These are phyloP conservation scores for Apodemus sylvaticus DNA, from an alignment of 2,113 vertebrate species.

Conservation along the genomic window DNA sequence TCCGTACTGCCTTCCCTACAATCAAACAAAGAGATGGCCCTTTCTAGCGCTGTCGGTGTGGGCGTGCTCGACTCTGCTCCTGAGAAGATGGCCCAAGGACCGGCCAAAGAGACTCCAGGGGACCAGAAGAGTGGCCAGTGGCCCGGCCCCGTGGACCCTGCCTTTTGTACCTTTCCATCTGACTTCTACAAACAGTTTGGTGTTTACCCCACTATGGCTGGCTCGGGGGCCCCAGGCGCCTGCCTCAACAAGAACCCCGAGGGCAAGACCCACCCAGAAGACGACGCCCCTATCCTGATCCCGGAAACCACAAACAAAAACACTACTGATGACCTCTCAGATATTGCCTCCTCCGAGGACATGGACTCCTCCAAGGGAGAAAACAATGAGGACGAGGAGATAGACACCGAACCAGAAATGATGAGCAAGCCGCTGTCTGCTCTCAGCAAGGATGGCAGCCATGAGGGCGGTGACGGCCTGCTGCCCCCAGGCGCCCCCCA, in stretches of 20 bases:
- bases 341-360: constrained; percentile 92
- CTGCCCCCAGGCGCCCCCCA: constrained; percentile 82
- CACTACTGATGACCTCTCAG: constrained; percentile 89
- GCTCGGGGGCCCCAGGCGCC: constrained; percentile 86
- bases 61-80: constrained; percentile 82
- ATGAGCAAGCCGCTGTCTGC: constrained; percentile 82
- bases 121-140: constrained; percentile 89
- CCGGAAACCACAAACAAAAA: constrained; percentile 85
- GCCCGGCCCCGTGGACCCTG: constrained; percentile 91
- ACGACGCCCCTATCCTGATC: constrained; percentile 86
- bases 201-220: constrained; percentile 88
- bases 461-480: constrained; percentile 85
- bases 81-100: constrained; percentile 87
- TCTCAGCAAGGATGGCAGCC: constrained; percentile 83
- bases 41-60: constrained; percentile 80
- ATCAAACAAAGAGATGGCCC: constrained; percentile 85
- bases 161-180: constrained; percentile 90
- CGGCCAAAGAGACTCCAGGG: constrained; percentile 86
- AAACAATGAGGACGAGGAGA: constrained; percentile 92
- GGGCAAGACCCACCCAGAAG: constrained; percentile 84
- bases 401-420: constrained; percentile 84
- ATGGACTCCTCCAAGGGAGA: constrained; percentile 92
- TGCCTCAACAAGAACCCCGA: constrained; percentile 83
- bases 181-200: constrained; percentile 97
- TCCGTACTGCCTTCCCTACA: constrained; percentile 82